These are phyloP conservation scores for Apoderus coryli DNA, from an alignment of 2,888 invertebrate species.

Conservation along the genomic window DNA sequence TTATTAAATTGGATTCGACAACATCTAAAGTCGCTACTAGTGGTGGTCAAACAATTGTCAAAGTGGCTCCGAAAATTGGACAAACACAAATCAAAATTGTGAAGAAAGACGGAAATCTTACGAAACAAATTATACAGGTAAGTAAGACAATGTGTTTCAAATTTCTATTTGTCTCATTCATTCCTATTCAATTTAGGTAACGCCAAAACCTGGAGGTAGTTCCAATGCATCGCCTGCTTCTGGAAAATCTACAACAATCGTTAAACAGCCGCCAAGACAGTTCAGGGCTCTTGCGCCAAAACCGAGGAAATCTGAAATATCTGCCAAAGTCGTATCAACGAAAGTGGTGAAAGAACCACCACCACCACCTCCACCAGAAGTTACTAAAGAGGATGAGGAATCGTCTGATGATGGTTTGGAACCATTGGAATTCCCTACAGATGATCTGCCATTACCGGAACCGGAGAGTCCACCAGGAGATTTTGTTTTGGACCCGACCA, in stretches of 20 bases:
- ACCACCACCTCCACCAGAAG: constrained; percentile 9
- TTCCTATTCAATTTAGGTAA: too few relatives aligned
- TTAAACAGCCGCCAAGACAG: too few relatives aligned
- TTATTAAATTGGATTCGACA: constrained; percentile 52
- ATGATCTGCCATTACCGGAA: constrained; percentile 37
- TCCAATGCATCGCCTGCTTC: too few relatives aligned
- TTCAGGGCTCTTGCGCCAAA: too few relatives aligned
- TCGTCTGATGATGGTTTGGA: constrained; percentile 43
- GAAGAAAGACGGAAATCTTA: constrained; percentile 25
- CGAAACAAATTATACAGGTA: constrained; percentile 21
- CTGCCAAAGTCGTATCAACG: too few relatives aligned
- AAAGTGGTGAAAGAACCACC: too few relatives aligned
- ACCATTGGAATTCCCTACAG: constrained; percentile 44
- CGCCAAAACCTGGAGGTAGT: too few relatives aligned
- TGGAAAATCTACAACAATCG: constrained; percentile 11
- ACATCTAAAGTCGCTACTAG: constrained; percentile 29
- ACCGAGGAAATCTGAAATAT: constrained; percentile 10
- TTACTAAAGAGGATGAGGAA: constrained; percentile 19
- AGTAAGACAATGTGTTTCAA: constrained; percentile 6
- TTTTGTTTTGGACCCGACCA: constrained; percentile 56
- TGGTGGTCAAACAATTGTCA: constrained; percentile 30
- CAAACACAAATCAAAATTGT: constrained; percentile 36
- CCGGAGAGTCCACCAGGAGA: constrained; percentile 51
- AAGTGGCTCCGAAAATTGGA: constrained; percentile 37
- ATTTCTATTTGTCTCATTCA: too few relatives aligned